A percentile compares a stretch with the other conserved stretches of the same genome.
Evolutionary conservation across 2,113 vertebrate species (phyloP).

Genomic region (Fregetta grallaria): DNA sequence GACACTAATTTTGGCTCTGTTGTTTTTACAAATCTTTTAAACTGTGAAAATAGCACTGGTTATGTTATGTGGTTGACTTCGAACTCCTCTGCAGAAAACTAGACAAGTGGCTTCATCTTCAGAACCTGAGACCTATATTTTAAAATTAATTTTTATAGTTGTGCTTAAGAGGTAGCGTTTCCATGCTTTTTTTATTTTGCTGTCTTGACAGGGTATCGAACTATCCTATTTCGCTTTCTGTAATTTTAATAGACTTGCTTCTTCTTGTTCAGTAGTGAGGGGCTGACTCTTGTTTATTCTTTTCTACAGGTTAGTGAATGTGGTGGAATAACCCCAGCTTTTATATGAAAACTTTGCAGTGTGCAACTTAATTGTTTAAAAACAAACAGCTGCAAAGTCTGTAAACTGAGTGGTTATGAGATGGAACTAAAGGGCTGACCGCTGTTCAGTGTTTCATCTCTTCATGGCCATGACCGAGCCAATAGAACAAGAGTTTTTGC

Average conservation of each 20-base stretch:
- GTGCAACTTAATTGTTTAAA: not conserved
- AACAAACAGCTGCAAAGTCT: not conserved
- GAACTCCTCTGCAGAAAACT: not conserved
- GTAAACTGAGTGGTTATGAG: not conserved
- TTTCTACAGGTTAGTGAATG: not conserved
- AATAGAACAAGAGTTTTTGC: not conserved
- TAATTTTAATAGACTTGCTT: not conserved
- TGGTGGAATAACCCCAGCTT: not conserved
- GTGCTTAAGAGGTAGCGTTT: not conserved
- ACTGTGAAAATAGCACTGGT: not conserved
- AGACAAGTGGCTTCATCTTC: not conserved
- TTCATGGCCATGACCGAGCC: not conserved
- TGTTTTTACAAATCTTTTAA: not conserved
- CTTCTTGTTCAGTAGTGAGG: not conserved
- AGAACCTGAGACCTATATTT: not conserved
- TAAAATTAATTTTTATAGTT: not conserved
- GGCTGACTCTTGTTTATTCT: not conserved
- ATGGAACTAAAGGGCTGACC: not conserved
- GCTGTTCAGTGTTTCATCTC: not conserved
- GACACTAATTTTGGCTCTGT: not conserved
- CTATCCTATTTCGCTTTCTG: accelerated
- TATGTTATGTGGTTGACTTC: not conserved
- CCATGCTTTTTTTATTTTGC: not conserved
- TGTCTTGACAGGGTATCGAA: not conserved
- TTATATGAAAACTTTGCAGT: not conserved